Base-by-base conservation (phyloP, 2,113 vertebrate species). In the Mustelus asterias region DNA sequence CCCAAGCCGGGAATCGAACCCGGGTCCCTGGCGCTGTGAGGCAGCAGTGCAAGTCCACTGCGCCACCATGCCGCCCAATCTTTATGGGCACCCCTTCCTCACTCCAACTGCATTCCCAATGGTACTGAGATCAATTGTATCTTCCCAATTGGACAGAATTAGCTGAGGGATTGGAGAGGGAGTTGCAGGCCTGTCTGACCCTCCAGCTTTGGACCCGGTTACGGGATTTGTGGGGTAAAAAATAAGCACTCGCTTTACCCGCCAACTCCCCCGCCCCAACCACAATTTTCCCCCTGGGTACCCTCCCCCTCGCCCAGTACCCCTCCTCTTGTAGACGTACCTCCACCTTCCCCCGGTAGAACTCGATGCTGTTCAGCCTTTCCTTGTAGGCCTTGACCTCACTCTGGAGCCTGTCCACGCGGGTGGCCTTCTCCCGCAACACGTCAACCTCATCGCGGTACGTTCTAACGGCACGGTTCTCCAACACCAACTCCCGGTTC, bases 311-410 rank as follows among this genome's bases (percentile, higher is more conserved):
- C 37, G 76, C 63, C 48, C n/a, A 54, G 4, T 54, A 54, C 60
- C 72, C 11, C 26, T 58, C 85, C 63, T 1, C 63, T 3, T n/a
- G 16, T 22, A 63, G 29, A 2, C 97, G 96, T 97, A 98, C 99
- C 98, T 99, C 99, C 97, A 99, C 98, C 70, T 99, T 98, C 67
- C 98, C 98, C 97, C 98, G 99, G 97, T 99, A 99, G 97, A 99
- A 99, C 96, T 99, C 99, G 78, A 99, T 98, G 0, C 99, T 99
- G 0, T 99, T 98, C 85, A 99, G 98, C 58, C 98, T 98, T 97
- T 99, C 99, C 97, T 98, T 98, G 97, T 98, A 99, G 48, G 99
- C 97, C 16, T 96, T 96, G 96, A 99, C 98, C 69, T 99, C 99
- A 58, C 98, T 98, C 97, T 99, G 99, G 13, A 99, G 98, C 0